Conservation (phyloP, 2,797 vertebrate species). For the Galagoides demidoff region DNA sequence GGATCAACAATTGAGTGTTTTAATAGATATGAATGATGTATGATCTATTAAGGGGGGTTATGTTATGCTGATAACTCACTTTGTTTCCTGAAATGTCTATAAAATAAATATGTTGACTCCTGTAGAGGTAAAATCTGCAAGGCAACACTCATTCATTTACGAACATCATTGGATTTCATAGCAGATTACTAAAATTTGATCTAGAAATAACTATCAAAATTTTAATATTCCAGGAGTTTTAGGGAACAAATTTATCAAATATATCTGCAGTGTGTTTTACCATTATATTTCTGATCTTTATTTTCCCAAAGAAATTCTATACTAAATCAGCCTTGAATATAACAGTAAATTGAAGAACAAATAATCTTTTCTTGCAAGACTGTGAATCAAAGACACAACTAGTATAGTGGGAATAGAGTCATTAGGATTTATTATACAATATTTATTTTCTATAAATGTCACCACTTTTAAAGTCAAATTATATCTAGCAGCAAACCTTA, state of each 20-base stretch:
- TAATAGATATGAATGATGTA: neutral
- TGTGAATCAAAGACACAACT: constrained; percentile 24
- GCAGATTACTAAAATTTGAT: neutral
- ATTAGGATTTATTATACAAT: neutral
- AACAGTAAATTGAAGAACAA: constrained; percentile 48
- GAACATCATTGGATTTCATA: neutral
- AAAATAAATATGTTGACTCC: neutral
- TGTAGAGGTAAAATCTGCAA: neutral
- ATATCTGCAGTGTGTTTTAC: neutral
- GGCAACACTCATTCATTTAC: neutral
- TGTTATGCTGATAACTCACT: constrained; percentile 31
- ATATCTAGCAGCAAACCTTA: neutral
- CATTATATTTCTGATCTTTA: constrained; percentile 26
- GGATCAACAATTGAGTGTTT: neutral
- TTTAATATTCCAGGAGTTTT: neutral
- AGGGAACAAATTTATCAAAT: neutral
- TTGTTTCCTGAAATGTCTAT: constrained; percentile 38
- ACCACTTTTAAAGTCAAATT: constrained; percentile 25
- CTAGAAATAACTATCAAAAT: constrained; percentile 29
- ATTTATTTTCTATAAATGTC: constrained; percentile 4
- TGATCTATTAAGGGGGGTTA: constrained; percentile 34
- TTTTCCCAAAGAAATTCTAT: constrained; percentile 37
- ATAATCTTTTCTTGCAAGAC: neutral
- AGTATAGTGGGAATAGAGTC: neutral
- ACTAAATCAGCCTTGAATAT: constrained; percentile 41